These are phyloP conservation scores for Eupithecia dodoneata DNA, from an alignment of 2,888 invertebrate genomes.

Conservation along the genomic window DNA sequence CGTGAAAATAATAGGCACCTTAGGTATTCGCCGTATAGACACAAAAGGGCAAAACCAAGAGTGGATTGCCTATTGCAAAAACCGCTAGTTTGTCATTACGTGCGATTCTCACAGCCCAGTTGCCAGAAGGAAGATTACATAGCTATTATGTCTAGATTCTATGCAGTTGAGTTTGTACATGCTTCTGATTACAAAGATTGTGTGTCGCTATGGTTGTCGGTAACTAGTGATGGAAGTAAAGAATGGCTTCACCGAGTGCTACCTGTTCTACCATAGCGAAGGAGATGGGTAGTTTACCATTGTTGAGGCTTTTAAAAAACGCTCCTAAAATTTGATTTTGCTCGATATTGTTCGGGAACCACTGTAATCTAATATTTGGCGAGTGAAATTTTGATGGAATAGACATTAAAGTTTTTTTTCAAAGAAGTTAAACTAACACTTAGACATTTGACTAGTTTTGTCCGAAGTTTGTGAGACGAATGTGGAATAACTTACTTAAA, in stretches of 20 bases:
- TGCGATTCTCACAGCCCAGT: conserved; percentile 40
- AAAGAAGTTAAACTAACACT: no score
- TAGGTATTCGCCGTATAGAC: background rate
- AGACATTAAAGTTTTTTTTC: no score
- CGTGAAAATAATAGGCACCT: background rate
- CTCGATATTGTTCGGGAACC: background rate
- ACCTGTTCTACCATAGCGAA: background rate
- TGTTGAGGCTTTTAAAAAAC: background rate
- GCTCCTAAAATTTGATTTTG: background rate
- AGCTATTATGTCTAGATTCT: conserved; percentile 32
- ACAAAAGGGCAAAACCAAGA: conserved; percentile 16
- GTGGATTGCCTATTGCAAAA: conserved; percentile 10
- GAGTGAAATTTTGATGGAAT: no score
- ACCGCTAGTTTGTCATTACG: conserved; percentile 16
- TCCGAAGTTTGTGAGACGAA: no score
- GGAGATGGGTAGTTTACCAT: background rate
- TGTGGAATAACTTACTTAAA: no score
- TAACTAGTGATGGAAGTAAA: conserved; percentile 14
- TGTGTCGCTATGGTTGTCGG: conserved; percentile 28
- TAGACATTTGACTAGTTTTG: no score
- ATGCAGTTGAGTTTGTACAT: conserved; percentile 23
- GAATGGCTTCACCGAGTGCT: background rate
- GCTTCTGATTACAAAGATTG: conserved; percentile 23
- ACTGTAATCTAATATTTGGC: background rate
- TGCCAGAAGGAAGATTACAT: conserved; percentile 37